Conservation (phyloP, 2,113 vertebrate species). For the Dolichallabes microphthalmus region DNA sequence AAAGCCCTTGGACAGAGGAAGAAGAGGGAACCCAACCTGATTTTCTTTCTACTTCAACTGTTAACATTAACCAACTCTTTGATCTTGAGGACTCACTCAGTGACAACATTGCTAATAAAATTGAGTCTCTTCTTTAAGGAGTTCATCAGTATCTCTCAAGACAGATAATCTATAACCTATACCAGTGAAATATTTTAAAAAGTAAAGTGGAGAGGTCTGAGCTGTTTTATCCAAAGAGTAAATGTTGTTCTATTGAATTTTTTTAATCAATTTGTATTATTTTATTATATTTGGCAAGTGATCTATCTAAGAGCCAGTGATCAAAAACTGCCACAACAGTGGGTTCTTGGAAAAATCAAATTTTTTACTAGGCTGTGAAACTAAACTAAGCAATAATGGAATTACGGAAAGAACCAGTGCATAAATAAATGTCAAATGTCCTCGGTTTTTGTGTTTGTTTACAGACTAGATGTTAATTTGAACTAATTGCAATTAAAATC, state of each 20-base stretch:
- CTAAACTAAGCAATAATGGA: background rate
- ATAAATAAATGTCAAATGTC: background rate
- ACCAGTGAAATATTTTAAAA: constrained; percentile 15
- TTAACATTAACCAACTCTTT: constrained; percentile 82
- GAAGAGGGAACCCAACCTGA: constrained; percentile 71
- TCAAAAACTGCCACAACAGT: constrained; percentile 11
- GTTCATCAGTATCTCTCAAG: constrained; percentile 1
- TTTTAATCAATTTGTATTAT: constrained; percentile 16
- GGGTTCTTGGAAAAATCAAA: background rate
- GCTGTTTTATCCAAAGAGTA: constrained; percentile 37
- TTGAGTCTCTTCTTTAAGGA: constrained; percentile 74
- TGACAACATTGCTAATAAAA: constrained; percentile 70
- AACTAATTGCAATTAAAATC: constrained; percentile 7
- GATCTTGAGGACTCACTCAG: constrained; percentile 72
- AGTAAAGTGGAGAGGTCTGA: constrained; percentile 7
- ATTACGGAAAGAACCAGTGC: background rate
- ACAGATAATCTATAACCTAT: constrained; percentile 1
- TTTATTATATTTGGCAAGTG: constrained; percentile 33
- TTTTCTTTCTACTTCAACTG: constrained; percentile 73
- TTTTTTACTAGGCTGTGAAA: constrained; percentile 2
- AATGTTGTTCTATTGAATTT: constrained; percentile 38
- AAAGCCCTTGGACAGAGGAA: constrained; percentile 87
- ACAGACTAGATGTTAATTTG: constrained; percentile 16
- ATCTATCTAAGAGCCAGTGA: constrained; percentile 26
- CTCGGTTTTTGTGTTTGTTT: constrained; percentile 31